These are phyloP conservation scores for Catostomus latipinnis DNA, from an alignment of 2,797 vertebrate species.

Conservation along the genomic window DNA sequence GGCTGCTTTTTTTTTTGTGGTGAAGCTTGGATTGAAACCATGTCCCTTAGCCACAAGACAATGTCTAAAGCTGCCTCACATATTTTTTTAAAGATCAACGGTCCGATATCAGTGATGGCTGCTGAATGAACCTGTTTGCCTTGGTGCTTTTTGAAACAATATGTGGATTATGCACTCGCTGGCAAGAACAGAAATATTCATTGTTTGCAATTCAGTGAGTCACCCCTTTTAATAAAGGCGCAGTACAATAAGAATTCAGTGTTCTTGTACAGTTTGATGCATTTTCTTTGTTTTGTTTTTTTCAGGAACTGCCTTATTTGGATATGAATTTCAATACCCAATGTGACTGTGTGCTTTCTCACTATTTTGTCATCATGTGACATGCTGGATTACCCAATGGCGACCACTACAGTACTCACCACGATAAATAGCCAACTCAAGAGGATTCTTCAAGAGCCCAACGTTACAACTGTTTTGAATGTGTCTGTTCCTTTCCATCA, in stretches of 20 bases:
- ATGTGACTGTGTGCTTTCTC: slow-evolving; percentile 22
- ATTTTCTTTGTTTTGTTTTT: slow-evolving; percentile 45
- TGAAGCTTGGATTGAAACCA: slow-evolving; percentile 26
- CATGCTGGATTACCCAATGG: slow-evolving; percentile 51
- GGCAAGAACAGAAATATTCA: not conserved
- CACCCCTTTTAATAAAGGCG: not conserved
- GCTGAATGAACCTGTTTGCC: slow-evolving; percentile 13
- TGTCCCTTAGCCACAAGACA: slow-evolving; percentile 54
- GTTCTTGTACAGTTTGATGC: not conserved
- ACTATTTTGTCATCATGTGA: slow-evolving; percentile 60
- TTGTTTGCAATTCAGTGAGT: slow-evolving; percentile 2
- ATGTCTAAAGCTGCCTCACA: slow-evolving; percentile 23
- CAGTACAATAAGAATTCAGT: not conserved
- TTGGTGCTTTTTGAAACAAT: not conserved
- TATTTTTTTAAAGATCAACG: slow-evolving; percentile 14
- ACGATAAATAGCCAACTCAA: slow-evolving; percentile 35
- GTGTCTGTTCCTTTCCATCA: slow-evolving; percentile 61
- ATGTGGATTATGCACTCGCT: not conserved
- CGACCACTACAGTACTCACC: slow-evolving; percentile 29
- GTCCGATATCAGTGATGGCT: not conserved
- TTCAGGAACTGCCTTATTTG: slow-evolving; percentile 47
- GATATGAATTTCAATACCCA: slow-evolving; percentile 35
- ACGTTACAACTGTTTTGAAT: slow-evolving; percentile 63
- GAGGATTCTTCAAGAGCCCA: slow-evolving; percentile 59
- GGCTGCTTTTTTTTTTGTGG: slow-evolving; percentile 24